Evolutionary conservation across 2,888 invertebrate species (phyloP), one percentile per base, ranked within the genome.

Genomic region (Cataglyphis rosenhaueri): DNA sequence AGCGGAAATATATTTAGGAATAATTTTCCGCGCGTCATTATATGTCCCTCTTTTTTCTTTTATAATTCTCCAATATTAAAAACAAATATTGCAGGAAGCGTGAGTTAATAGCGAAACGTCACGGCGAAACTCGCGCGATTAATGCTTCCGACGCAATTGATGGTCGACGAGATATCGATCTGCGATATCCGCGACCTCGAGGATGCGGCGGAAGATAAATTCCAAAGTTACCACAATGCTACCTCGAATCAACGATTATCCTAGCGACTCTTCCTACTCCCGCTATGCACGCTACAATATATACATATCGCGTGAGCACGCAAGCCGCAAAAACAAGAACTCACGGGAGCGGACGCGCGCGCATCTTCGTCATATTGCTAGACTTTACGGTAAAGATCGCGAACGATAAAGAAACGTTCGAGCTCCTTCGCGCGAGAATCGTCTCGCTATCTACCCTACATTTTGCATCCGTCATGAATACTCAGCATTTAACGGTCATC

Each of bases 281-380:
- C 3, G 35, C 35, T 68, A 71, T 48, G 32, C 59, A 32, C 70
- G 71, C 57, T 48, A 35, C 25, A 57, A 59, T 35, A 59, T 35
- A 59, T 8, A 52, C 8, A 52, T 76, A 64, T 57, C 73, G 81
- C 64, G 29, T 59, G 78, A 25, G 55, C 81, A 76, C 81, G 81
- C 81, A 66, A 65, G 44, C 64, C 18, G 64, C 55, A 29, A 65
- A 62, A 57, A 29, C 29, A 44, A 52, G 59, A 62, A 81, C 74
- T 78, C 81, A 61, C 64, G 59, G 66, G 52, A 38, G 61, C 71
- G 75, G 38, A 41, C 59, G 15, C 71, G 73, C 35, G 59, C 38
- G 81, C 64, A 59, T 82, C 84, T 87, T 81, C 71, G 75, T 79
- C 81, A 84, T 79, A 76, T 79, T 75, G 87, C 38, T 78, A 74